Evolutionary conservation across 2,113 vertebrate genomes (phyloP).

Genomic region (Marcusenius ussheri): DNA sequence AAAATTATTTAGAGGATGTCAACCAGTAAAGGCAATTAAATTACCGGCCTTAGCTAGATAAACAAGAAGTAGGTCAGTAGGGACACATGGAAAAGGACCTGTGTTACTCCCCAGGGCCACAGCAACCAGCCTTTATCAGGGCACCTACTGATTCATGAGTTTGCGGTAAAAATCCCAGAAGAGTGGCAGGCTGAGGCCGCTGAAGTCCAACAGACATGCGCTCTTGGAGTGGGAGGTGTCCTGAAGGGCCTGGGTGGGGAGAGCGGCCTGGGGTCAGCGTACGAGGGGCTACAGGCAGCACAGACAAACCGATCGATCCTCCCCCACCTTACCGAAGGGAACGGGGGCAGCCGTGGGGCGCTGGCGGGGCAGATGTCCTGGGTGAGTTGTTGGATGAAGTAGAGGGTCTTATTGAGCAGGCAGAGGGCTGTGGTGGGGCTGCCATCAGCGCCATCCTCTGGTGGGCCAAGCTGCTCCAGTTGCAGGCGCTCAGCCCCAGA

Average conservation of each 20-base stretch:
- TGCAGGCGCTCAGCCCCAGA: slow-evolving; percentile 53
- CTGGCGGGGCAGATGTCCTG: slow-evolving; percentile 69
- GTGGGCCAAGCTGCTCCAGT: slow-evolving; percentile 54
- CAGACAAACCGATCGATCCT: background rate
- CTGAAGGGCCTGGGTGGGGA: slow-evolving; percentile 59
- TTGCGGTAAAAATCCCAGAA: slow-evolving; percentile 94
- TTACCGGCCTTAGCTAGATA: background rate
- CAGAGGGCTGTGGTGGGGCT: slow-evolving; percentile 67
- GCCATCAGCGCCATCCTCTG: slow-evolving; percentile 42
- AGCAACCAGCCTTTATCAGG: background rate
- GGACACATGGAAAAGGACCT: background rate
- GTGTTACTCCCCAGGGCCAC: background rate
- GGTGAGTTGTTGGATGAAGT: slow-evolving; percentile 89
- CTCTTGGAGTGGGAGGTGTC: slow-evolving; percentile 78
- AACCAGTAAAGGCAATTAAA: background rate
- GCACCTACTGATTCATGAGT: slow-evolving; percentile 80
- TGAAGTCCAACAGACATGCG: slow-evolving; percentile 82
- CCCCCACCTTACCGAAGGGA: background rate
- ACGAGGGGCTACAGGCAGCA: background rate
- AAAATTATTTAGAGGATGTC: background rate
- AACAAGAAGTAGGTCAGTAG: background rate
- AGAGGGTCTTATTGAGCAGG: slow-evolving; percentile 82
- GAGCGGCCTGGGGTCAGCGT: background rate
- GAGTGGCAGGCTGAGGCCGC: slow-evolving; percentile 73
- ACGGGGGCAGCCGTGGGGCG: background rate